Percentiles rank a stretch among this genome's conserved stretches.
phyloP scores from a whole-genome alignment of 2,113 vertebrate species.

The Orcinus orca region DNA sequence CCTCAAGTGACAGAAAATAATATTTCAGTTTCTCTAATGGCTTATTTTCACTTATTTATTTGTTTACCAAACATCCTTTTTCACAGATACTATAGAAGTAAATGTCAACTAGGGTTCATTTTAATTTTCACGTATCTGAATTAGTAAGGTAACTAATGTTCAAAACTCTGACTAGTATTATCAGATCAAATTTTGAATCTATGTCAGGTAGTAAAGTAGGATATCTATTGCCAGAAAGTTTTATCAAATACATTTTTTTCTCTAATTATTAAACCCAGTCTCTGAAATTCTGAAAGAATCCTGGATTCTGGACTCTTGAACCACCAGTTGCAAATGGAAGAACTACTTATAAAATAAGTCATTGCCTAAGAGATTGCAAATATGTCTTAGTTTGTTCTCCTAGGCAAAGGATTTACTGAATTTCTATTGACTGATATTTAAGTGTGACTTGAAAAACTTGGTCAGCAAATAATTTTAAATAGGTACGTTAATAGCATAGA shows the following conservation, averaged over 20 bases:
- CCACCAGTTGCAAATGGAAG: background rate
- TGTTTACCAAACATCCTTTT: background rate
- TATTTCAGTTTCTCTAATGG: background rate
- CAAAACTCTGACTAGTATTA: background rate
- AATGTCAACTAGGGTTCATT: background rate
- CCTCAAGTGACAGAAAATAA: background rate
- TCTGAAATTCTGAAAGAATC: slow-evolving; percentile 20
- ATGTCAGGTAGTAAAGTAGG: background rate
- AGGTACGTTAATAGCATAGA: background rate
- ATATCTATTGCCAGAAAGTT: background rate
- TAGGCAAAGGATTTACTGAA: background rate
- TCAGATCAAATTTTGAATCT: background rate
- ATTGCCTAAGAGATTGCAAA: background rate
- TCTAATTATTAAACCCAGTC: background rate
- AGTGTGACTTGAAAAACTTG: background rate
- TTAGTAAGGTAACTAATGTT: background rate
- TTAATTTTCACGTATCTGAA: slow-evolving; percentile 18
- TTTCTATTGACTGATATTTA: background rate
- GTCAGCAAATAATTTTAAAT: background rate
- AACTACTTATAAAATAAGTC: background rate
- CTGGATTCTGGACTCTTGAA: background rate
- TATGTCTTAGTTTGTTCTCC: background rate
- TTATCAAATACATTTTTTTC: background rate
- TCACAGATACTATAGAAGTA: background rate
- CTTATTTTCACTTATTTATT: background rate